Conservation (phyloP, 2,797 vertebrate genomes). For the Melanotaenia maccullochi region DNA sequence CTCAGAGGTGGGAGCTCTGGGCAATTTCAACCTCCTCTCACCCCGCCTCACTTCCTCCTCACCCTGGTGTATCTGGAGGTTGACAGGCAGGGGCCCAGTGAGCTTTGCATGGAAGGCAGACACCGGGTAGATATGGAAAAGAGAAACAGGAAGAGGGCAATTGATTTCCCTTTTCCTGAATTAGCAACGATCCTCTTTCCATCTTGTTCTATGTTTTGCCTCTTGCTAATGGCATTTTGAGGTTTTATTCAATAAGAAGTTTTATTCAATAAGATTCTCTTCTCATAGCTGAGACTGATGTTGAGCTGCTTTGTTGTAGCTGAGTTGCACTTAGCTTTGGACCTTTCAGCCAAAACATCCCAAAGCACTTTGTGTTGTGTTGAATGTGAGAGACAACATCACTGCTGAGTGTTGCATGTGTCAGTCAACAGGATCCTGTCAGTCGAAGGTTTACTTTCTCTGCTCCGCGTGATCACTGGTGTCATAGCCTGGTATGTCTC, state of each 20-base stretch:
- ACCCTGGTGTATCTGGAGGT: conserved; percentile 9
- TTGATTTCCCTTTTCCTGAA: conserved; percentile 73
- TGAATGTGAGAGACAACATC: conserved; percentile 26
- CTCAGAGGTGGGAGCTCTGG: conserved; percentile 37
- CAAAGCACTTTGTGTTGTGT: conserved; percentile 41
- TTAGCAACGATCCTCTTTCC: conserved; percentile 69
- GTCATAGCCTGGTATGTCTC: conserved; percentile 13
- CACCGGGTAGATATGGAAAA: conserved; percentile 6
- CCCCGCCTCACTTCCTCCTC: conserved; percentile 12
- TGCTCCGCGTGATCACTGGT: conserved; percentile 12
- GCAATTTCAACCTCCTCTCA: conserved; percentile 19
- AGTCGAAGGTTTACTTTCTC: conserved; percentile 8
- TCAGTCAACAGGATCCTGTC: conserved; percentile 31
- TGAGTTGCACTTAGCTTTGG: conserved; percentile 47
- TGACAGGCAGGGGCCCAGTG: conserved; percentile 35
- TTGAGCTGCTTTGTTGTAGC: conserved; percentile 47
- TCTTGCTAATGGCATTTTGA: conserved; percentile 60
- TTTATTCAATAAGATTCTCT: conserved; percentile 54
- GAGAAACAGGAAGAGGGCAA: conserved; percentile 51
- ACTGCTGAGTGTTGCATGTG: neutral
- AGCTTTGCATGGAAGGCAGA: conserved; percentile 29
- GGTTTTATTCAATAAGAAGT: conserved; percentile 65
- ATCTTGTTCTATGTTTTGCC: conserved; percentile 58
- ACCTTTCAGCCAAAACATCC: conserved; percentile 51
- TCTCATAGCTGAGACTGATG: conserved; percentile 23